Conservation (phyloP, 2,113 vertebrate species). For the Aix galericulata region DNA sequence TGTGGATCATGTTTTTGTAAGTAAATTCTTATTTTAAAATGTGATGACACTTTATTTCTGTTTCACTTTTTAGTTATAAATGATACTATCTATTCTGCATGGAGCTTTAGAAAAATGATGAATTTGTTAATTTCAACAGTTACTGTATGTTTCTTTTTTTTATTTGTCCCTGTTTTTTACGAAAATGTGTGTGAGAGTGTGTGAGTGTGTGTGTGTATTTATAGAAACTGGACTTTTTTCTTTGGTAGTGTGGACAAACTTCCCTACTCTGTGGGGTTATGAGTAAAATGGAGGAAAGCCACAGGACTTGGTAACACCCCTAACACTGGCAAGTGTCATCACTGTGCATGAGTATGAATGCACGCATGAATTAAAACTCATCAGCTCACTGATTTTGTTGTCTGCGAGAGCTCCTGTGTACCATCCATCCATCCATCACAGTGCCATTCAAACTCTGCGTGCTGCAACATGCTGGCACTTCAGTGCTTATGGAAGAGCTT, state of each 20-base stretch:
- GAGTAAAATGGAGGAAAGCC: neutral
- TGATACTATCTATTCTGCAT: neutral
- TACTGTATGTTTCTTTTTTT: neutral
- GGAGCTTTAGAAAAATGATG: conserved; percentile 12
- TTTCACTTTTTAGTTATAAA: conserved; percentile 18
- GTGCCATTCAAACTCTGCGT: rapidly evolving
- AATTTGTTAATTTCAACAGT: neutral
- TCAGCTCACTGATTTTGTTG: neutral
- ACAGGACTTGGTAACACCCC: neutral
- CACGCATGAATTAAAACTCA: neutral
- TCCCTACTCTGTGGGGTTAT: neutral
- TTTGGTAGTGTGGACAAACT: neutral
- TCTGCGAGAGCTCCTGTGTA: neutral
- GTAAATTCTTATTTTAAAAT: neutral
- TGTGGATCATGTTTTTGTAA: neutral
- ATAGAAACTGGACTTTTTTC: neutral
- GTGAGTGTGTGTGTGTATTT: neutral
- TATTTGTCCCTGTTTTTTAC: neutral
- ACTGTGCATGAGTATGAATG: neutral
- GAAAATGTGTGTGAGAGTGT: neutral
- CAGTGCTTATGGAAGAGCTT: neutral
- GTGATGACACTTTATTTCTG: neutral
- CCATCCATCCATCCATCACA: neutral
- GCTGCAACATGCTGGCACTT: neutral
- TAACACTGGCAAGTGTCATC: neutral